phyloP scores from a whole-genome alignment of 2,888 invertebrate genomes.

The Hermodice carunculata region DNA sequence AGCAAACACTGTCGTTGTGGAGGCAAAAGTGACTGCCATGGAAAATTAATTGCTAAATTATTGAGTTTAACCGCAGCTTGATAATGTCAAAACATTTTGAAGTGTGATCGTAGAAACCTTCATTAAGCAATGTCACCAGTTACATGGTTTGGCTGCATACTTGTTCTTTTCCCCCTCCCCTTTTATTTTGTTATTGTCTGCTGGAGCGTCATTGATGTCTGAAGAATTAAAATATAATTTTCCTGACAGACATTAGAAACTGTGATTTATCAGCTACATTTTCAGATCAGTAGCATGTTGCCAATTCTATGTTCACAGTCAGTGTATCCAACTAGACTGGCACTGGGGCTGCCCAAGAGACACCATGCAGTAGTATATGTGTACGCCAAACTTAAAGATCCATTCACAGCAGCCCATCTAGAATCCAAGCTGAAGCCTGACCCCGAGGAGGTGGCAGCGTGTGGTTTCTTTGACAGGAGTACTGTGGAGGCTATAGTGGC shows the following conservation, averaged over 20 bases:
- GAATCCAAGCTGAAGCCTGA: conserved; percentile 54
- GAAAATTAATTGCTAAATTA: too few species aligned
- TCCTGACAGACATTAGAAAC: background rate
- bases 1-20: too few species aligned
- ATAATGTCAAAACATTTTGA: too few species aligned
- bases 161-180: too few species aligned
- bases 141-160: too few species aligned
- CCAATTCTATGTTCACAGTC: conserved; percentile 61
- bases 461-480: conserved; percentile 62
- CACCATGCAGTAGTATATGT: conserved; percentile 71
- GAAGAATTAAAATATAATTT: too few species aligned
- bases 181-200: too few species aligned
- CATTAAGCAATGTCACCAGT: too few species aligned
- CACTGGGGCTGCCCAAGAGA: conserved; percentile 66
- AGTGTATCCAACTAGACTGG: conserved; percentile 68
- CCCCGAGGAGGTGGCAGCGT: conserved; percentile 66
- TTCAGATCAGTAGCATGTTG: background rate
- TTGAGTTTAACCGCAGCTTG: too few species aligned
- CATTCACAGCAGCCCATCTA: conserved; percentile 46
- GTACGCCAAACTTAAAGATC: conserved; percentile 52
- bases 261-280: background rate
- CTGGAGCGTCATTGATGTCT: too few species aligned
- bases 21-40: too few species aligned
- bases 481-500: conserved; percentile 50
- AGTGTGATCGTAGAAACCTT: too few species aligned